Percentiles rank a stretch among this genome's conserved stretches.
These are phyloP conservation scores for Lytechinus variegatus DNA, from an alignment of 35 echinoderm and acorn worm species.

Conservation along the genomic window DNA sequence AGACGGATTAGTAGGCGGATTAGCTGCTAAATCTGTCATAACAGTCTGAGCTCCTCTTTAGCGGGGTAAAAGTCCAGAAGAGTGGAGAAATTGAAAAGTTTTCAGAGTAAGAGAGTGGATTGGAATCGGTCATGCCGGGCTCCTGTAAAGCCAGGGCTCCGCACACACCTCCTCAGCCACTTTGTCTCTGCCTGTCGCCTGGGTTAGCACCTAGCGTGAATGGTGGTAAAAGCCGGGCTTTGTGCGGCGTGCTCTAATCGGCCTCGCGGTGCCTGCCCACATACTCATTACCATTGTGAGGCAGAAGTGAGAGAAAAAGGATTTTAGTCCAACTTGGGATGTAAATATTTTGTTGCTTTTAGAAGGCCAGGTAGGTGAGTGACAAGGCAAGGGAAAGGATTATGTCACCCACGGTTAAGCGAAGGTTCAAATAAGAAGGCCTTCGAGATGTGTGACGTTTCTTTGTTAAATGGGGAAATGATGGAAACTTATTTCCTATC, in stretches of 20 bases:
- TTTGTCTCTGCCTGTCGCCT: slow-evolving; percentile 7
- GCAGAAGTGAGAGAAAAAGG: neutral
- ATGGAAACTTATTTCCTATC: neutral
- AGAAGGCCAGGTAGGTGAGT: neutral
- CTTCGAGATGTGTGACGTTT: neutral
- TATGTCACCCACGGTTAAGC: neutral
- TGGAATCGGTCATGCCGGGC: neutral
- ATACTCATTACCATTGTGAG: neutral
- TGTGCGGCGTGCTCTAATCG: neutral
- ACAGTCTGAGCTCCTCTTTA: slow-evolving; percentile 22
- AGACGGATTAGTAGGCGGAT: slow-evolving; percentile 31
- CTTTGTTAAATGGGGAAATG: neutral
- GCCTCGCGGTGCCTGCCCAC: neutral
- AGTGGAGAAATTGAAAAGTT: slow-evolving; percentile 5
- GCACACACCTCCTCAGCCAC: neutral
- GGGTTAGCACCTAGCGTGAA: neutral
- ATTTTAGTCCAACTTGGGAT: neutral
- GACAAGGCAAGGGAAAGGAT: neutral
- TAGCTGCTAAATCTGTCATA: neutral
- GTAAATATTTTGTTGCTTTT: slow-evolving; percentile 15
- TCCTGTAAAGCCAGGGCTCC: neutral
- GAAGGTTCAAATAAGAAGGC: slow-evolving; percentile 11
- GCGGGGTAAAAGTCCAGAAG: neutral
- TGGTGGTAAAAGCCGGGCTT: neutral
- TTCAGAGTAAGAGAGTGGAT: neutral